phyloP scores from a whole-genome alignment of 2,888 invertebrate species.

The Agrilus biguttatus region DNA sequence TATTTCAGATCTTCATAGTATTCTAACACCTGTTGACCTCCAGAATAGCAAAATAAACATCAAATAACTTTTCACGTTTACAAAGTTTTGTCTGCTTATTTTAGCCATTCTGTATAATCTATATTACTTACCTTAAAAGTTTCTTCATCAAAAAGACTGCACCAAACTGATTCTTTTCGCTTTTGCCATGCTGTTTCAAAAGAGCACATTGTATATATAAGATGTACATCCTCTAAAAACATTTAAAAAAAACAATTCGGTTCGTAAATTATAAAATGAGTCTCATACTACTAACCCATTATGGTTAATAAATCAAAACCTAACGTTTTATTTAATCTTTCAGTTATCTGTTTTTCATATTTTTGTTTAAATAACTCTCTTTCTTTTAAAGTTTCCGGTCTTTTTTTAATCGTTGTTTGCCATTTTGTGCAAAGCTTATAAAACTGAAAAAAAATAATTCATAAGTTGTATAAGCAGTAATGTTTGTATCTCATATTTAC shows the following conservation, averaged over 20 bases:
- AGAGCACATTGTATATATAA: conserved; percentile 61
- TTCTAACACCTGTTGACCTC: conserved; percentile 43
- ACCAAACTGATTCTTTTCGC: conserved; percentile 57
- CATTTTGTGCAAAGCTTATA: conserved; percentile 9
- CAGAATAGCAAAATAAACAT: background rate
- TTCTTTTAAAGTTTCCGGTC: conserved; percentile 5
- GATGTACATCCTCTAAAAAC: conserved; percentile 39
- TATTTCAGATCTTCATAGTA: conserved; percentile 64
- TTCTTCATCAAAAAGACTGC: conserved; percentile 49
- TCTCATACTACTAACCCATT: background rate
- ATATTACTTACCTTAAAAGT: conserved; percentile 40
- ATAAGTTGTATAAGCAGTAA: too few species aligned
- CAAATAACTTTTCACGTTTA: too few species aligned
- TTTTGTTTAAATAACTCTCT: conserved; percentile 2
- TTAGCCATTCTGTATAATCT: background rate
- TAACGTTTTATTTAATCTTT: too few species aligned
- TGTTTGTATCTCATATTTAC: too few species aligned
- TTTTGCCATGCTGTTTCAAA: conserved; percentile 74
- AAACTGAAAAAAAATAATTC: conserved; percentile 6
- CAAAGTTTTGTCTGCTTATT: too few species aligned
- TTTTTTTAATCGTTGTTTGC: conserved; percentile 6
- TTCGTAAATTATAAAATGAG: background rate
- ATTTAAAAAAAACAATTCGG: too few species aligned
- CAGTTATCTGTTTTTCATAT: too few species aligned
- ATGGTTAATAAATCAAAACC: too few species aligned